phyloP scores from a whole-genome alignment of 2,113 vertebrate genomes.

The Aspidoscelis tigris region DNA sequence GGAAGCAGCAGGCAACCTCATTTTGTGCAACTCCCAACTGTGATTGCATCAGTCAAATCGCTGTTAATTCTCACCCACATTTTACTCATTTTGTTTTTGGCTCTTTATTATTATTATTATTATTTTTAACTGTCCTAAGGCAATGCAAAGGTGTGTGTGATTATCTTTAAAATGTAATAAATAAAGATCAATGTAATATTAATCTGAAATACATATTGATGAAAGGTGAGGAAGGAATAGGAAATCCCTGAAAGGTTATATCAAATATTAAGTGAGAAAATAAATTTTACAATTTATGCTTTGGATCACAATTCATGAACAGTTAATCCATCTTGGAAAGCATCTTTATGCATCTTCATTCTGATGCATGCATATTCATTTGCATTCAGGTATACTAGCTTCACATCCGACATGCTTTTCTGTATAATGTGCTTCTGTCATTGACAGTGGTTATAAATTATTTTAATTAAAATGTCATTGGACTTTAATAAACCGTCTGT shows the following conservation, averaged over 20 bases:
- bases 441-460: background rate
- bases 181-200: background rate
- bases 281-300: background rate
- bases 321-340: conserved; percentile 34
- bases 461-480: conserved; percentile 47
- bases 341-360: conserved; percentile 13
- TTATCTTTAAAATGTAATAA: background rate
- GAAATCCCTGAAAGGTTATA: background rate
- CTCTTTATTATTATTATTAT: no score
- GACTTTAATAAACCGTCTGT: conserved; percentile 34
- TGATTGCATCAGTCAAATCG: no score
- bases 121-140: no score
- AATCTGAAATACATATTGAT: background rate
- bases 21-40: no score
- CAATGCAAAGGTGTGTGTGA: no score
- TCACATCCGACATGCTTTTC: conserved; percentile 32
- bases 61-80: no score
- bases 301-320: background rate
- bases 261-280: conserved; percentile 19
- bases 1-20: no score
- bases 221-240: background rate
- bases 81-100: no score
- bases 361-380: background rate
- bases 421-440: conserved; percentile 33
- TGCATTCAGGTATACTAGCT: background rate